Evolutionary conservation across 2,113 vertebrate genomes (phyloP), one percentile per base, ranked within the genome.

Genomic region (Puma concolor): DNA sequence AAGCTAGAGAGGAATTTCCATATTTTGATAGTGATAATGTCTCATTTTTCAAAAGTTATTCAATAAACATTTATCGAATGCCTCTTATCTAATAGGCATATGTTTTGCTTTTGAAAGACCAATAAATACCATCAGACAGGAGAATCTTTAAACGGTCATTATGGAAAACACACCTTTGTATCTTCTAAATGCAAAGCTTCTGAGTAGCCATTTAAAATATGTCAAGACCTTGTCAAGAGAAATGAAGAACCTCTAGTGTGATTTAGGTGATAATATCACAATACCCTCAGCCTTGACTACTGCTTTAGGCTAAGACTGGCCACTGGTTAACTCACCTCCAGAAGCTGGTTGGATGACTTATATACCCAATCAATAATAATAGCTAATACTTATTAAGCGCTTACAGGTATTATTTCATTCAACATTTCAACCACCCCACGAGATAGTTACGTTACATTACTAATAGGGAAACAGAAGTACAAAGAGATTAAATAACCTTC

Each of bases 41-140:
- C 57, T 85, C 60, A 79, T 82, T 93, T 96, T 91, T 95, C 44
- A 71, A 97, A 97, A 67, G 12, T 50, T 94, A 77, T 84, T 94
- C 74, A 76, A 60, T 86, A 77, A 95, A 83, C 41, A 87, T 25
- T 89, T 88, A 88, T 41, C 64, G 25, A 90, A 77, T 91, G 50
- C 33, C n/a, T 91, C 91, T 96, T 88, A 71, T 86, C 12, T 86
- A 92, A 81, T 44, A 95, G 50, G 10, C 41, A 25, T 91, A 15
- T 48, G 57, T 66, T 92, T 94, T 94, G 66, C 44, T 94, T 97
- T 95, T 41, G 80, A 92, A 96, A 94, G 77, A 77, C 31, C 76
- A 91, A 82, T 93, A 86, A 91, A 82, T 93, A 89, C 4, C 15
- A 23, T 94, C 60, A 88, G 41, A 84, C 21, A 90, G 44, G 16